Percentiles rank a stretch among this genome's conserved stretches.
These are phyloP conservation scores for Cygnus buccinator DNA, from an alignment of 2,113 vertebrate genomes.

Conservation along the genomic window DNA sequence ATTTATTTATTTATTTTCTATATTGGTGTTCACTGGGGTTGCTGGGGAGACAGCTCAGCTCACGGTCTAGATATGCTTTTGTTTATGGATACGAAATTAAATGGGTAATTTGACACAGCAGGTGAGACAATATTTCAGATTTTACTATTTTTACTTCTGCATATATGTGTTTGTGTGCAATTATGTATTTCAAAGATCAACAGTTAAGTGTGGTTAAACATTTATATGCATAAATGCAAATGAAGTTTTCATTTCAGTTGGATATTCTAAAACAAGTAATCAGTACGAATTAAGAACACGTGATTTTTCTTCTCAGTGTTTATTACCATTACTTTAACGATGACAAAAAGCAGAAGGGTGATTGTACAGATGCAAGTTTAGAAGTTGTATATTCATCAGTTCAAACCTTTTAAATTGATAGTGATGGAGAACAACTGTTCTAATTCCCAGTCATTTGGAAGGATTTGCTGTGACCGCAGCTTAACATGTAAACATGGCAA, in stretches of 20 bases:
- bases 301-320: slow-evolving; percentile 67
- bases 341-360: slow-evolving; percentile 77
- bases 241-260: slow-evolving; percentile 68
- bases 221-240: slow-evolving; percentile 77
- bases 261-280: slow-evolving; percentile 58
- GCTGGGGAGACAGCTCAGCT: neutral
- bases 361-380: slow-evolving; percentile 35
- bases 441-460: slow-evolving; percentile 35
- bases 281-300: slow-evolving; percentile 52
- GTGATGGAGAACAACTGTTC: slow-evolving; percentile 56
- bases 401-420: slow-evolving; percentile 50
- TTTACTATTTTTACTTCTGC: neutral
- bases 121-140: neutral
- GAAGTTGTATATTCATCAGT: neutral
- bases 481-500: slow-evolving; percentile 59
- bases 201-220: slow-evolving; percentile 46
- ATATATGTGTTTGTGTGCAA: neutral
- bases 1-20: neutral
- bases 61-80: neutral
- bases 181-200: slow-evolving; percentile 47
- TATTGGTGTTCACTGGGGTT: neutral
- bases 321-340: slow-evolving; percentile 65
- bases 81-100: slow-evolving; percentile 10
- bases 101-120: neutral
- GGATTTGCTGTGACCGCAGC: neutral